A percentile compares a stretch with the other conserved stretches of the same genome.
These are phyloP conservation scores for Gephyroberyx darwinii DNA, from an alignment of 2,797 vertebrate species.

Conservation along the genomic window DNA sequence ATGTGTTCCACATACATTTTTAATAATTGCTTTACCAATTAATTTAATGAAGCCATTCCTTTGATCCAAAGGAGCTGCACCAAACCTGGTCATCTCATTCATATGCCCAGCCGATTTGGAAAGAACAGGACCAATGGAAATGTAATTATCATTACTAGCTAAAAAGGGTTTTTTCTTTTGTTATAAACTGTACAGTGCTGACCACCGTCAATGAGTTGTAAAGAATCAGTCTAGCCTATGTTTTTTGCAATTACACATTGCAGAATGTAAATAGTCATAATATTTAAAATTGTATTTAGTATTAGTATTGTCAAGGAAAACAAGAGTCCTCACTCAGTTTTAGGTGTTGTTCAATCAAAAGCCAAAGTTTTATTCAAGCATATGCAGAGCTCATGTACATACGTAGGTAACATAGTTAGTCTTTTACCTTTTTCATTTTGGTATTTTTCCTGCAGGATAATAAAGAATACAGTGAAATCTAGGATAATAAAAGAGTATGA, in stretches of 20 bases:
- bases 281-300: no score
- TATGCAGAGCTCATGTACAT: no score
- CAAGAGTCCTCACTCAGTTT: no score
- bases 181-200: not conserved
- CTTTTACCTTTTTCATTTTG: no score
- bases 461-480: no score
- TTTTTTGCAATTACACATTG: not conserved
- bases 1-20: conserved; percentile 71
- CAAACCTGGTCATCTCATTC: conserved; percentile 63
- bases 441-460: no score
- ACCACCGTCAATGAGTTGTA: conserved; percentile 20
- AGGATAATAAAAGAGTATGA: no score
- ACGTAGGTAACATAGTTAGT: no score
- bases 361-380: no score
- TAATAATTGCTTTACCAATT: conserved; percentile 75
- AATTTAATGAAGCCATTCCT: conserved; percentile 66
- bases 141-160: conserved; percentile 45
- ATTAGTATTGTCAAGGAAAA: no score
- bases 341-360: no score
- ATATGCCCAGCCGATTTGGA: conserved; percentile 12
- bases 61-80: conserved; percentile 53
- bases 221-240: not conserved
- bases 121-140: conserved; percentile 41
- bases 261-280: not conserved
- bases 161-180: conserved; percentile 30